Percentiles rank a stretch among this genome's conserved stretches.
Evolutionary conservation across 2,113 vertebrate genomes (phyloP).

Genomic region (Perca fluviatilis): DNA sequence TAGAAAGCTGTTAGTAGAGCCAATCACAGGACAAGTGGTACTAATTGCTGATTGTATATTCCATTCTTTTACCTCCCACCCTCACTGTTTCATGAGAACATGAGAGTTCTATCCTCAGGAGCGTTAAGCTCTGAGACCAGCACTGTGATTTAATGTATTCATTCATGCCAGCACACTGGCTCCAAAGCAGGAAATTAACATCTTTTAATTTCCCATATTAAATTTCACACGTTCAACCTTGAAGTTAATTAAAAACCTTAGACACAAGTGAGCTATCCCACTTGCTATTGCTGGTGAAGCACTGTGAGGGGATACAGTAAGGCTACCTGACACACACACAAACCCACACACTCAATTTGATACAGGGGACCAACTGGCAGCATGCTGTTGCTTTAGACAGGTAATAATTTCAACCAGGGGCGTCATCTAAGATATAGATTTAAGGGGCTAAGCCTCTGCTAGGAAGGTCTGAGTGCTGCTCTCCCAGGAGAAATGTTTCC

Average conservation of each 20-base stretch:
- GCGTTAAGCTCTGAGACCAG: conserved; percentile 65
- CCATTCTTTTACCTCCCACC: conserved; percentile 33
- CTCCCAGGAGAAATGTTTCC: conserved; percentile 66
- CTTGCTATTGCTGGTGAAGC: conserved; percentile 32
- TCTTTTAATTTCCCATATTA: conserved; percentile 86
- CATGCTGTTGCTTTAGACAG: conserved; percentile 46
- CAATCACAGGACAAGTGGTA: conserved; percentile 30
- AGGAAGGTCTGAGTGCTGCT: conserved; percentile 32
- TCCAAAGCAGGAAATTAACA: conserved; percentile 83
- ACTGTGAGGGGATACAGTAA: conserved; percentile 8
- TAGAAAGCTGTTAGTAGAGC: conserved; percentile 36
- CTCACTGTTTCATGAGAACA: conserved; percentile 29
- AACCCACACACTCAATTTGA: conserved; percentile 39
- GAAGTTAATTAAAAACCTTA: conserved; percentile 86
- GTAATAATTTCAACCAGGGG: conserved; percentile 63
- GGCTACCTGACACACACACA: conserved; percentile 34
- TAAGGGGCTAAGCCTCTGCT: conserved; percentile 45
- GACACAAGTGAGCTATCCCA: conserved; percentile 60
- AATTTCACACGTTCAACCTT: conserved; percentile 86
- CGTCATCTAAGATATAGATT: conserved; percentile 57
- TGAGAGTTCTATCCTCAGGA: conserved; percentile 37
- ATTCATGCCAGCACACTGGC: conserved; percentile 76
- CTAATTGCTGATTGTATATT: conserved; percentile 40
- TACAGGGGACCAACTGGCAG: conserved; percentile 28
- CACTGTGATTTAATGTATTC: conserved; percentile 77